Percentiles rank a stretch among this genome's conserved stretches.
Conservation (phyloP, 2,888 invertebrate genomes). For the Melanchra persicariae region DNA sequence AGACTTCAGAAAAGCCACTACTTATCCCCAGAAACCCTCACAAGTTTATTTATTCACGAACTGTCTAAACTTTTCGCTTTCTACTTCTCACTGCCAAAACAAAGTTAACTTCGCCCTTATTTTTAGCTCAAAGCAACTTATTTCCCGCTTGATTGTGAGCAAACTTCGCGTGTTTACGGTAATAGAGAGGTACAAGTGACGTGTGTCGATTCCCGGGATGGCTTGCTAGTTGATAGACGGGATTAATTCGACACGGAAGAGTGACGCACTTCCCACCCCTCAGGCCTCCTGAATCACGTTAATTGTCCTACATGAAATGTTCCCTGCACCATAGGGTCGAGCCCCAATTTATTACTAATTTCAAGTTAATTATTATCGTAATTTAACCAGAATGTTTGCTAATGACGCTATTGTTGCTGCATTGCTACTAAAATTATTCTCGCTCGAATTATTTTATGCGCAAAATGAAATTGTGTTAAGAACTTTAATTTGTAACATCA, state of each 20-base stretch:
- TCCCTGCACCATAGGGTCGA: conserved; percentile 44
- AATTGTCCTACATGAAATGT: conserved; percentile 67
- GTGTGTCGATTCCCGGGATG: conserved; percentile 49
- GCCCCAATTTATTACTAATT: conserved; percentile 64
- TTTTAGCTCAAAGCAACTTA: conserved; percentile 36
- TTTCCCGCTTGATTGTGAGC: conserved; percentile 39
- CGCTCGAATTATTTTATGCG: conserved; percentile 22
- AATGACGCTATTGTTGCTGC: conserved; percentile 39
- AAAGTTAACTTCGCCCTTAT: conserved; percentile 45
- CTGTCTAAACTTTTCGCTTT: conserved; percentile 19
- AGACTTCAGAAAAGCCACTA: conserved; percentile 12
- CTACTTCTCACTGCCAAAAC: conserved; percentile 21
- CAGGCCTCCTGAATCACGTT: conserved; percentile 61
- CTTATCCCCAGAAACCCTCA: conserved; percentile 16
- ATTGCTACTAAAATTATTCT: conserved; percentile 46
- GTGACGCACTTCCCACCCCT: conserved; percentile 30
- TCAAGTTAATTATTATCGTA: conserved; percentile 59
- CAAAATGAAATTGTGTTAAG: conserved; percentile 25
- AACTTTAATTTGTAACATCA: conserved; percentile 40
- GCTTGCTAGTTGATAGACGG: conserved; percentile 61
- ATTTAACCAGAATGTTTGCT: conserved; percentile 52
- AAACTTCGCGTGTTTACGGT: conserved; percentile 32
- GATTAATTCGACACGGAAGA: conserved; percentile 68
- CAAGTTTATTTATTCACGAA: conserved; percentile 44
- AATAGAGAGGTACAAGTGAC: conserved; percentile 47